Evolutionary conservation across 2,113 vertebrate species (phyloP), one percentile per base, ranked within the genome.

Genomic region (Mustela lutreola): DNA sequence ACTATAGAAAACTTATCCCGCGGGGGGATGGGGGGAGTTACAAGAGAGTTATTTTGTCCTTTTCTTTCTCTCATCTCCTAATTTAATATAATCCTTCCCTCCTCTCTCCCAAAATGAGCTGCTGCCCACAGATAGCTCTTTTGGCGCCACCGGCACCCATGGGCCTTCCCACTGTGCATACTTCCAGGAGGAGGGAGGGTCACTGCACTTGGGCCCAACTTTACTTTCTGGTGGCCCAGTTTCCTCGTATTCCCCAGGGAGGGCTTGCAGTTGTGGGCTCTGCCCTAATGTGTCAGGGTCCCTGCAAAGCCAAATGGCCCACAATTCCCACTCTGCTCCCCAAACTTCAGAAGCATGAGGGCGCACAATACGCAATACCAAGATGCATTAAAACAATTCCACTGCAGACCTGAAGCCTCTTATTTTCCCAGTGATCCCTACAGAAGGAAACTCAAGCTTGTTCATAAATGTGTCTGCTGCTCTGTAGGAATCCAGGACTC

Each of bases 11-110:
- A 92, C 91, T 84, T 33, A 62, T 36, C 7, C 70, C 31, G 12
- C 16, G 15, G 10, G 2, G 6, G 5, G 63, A 0, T 9, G 9
- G 22, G 24, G 62, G 26, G 4, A 12, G 31, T 73, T 83, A 53
- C 71, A 67, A 70, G 73, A 88, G 14, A 22, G 1, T 81, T 62
- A 2, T 76, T 80, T 80, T 88, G 4, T 58, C 18, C 4, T 85
- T 31, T 91, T 73, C 22, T 82, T 65, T 89, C 26, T 62, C 48
- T 7, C 48, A 26, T 81, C 84, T 85, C 58, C 87, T 87, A 89
- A 78, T 79, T 92, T 94, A 83, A 86, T 45, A 96, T 90, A 97
- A 85, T 33, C 33, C 63, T 92, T 91, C 28, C 53, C 90, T 36
- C 22, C 19, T 88, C 63, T 90, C 53, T 67, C 45, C 67, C 26